Conservation (phyloP, 2,797 vertebrate species). For the Odontamblyopus lacepedii region DNA sequence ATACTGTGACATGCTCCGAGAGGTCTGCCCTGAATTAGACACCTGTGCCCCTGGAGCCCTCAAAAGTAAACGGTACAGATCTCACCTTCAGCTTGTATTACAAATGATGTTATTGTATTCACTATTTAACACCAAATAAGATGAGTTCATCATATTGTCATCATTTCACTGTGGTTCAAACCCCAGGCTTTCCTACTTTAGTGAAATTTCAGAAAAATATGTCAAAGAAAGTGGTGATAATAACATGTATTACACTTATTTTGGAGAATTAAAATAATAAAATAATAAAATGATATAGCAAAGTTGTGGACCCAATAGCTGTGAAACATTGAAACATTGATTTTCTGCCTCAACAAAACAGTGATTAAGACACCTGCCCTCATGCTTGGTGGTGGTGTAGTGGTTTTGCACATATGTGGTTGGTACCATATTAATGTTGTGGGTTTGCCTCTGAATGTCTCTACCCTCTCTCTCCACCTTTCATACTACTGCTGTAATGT, state of each 20-base stretch:
- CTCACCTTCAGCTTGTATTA: not conserved
- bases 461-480: too few species aligned
- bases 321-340: not conserved
- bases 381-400: too few species aligned
- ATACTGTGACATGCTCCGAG: slow-evolving; percentile 87
- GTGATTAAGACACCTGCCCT: too few species aligned
- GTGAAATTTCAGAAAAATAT: too few species aligned
- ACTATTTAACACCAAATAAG: not conserved
- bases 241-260: not conserved
- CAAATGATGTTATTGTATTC: not conserved
- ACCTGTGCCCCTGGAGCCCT: slow-evolving; percentile 79
- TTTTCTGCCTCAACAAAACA: not conserved
- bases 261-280: not conserved
- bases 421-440: too few species aligned
- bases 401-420: too few species aligned
- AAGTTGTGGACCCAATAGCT: not conserved
- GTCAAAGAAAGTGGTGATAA: not conserved
- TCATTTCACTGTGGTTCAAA: not conserved
- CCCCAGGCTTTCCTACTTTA: not conserved
- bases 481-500: too few species aligned
- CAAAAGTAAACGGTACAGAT: slow-evolving; percentile 83
- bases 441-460: too few species aligned
- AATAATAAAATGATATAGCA: too few species aligned
- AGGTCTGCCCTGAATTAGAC: slow-evolving; percentile 88
- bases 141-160: too few species aligned